phyloP scores from a whole-genome alignment of 2,113 vertebrate species.

The crab-eating macaque (Macaca fascicularis) region DNA sequence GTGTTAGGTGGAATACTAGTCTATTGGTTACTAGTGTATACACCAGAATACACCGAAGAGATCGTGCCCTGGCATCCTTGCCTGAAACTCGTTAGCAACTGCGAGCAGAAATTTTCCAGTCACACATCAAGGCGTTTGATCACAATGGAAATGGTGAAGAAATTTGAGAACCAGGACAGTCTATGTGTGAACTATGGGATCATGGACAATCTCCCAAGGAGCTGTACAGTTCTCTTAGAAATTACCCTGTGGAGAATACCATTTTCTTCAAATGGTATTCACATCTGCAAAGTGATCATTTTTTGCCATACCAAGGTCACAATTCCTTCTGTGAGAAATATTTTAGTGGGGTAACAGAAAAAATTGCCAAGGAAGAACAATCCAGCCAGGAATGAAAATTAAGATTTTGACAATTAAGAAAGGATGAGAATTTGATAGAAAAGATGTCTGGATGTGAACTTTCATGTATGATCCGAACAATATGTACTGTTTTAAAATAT shows the following conservation, averaged over 20 bases:
- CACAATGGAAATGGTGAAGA: constrained; percentile 97
- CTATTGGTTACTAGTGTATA: constrained; percentile 96
- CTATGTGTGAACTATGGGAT: constrained; percentile 97
- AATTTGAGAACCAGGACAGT: constrained; percentile 93
- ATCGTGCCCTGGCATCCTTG: constrained; percentile 93
- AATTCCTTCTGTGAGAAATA: constrained; percentile 98
- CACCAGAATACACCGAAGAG: constrained; percentile 94
- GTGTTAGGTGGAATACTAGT: constrained; percentile 94
- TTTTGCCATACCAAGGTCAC: constrained; percentile 92
- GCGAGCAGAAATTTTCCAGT: constrained; percentile 96
- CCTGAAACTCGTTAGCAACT: constrained; percentile 95
- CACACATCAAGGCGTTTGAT: constrained; percentile 95
- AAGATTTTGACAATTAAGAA: constrained; percentile 66
- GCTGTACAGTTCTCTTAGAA: constrained; percentile 90
- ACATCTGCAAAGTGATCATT: constrained; percentile 84
- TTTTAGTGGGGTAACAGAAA: constrained; percentile 96
- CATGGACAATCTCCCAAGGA: constrained; percentile 90
- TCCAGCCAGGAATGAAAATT: constrained; percentile 80
- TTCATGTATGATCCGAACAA: constrained; percentile 77
- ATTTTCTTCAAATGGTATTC: constrained; percentile 52
- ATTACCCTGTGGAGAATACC: constrained; percentile 86
- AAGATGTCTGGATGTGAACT: constrained; percentile 76
- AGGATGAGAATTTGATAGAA: constrained; percentile 74
- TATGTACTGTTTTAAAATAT: constrained; percentile 78
- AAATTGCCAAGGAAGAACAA: constrained; percentile 88